phyloP scores from a whole-genome alignment of 2,797 vertebrate genomes.

The Peromyscus attwateri region DNA sequence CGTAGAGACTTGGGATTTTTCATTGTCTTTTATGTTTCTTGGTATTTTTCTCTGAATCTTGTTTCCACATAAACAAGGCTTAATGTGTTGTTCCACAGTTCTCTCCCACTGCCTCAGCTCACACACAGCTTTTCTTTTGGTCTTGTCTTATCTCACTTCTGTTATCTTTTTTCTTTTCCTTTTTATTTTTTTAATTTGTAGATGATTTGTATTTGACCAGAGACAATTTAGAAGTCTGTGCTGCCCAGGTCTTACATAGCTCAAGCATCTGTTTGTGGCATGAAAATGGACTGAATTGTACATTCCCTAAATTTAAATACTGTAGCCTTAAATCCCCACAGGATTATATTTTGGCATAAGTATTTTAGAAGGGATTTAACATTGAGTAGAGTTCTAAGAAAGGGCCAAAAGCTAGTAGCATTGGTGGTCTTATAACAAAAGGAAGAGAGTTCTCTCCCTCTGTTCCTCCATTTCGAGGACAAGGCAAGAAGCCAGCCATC shows the following conservation, averaged over 20 bases:
- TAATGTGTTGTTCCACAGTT: background rate
- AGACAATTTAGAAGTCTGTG: background rate
- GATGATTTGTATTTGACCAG: background rate
- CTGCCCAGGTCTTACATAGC: background rate
- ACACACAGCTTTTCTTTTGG: background rate
- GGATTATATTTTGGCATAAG: background rate
- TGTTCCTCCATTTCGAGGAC: background rate
- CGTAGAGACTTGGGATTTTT: background rate
- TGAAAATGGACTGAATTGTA: background rate
- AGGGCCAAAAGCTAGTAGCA: background rate
- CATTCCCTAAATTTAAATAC: background rate
- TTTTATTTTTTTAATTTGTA: background rate
- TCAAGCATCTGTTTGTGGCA: background rate
- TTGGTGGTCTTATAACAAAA: background rate
- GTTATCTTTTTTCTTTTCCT: background rate
- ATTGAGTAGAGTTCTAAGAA: background rate
- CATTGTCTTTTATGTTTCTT: background rate
- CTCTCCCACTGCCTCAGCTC: background rate
- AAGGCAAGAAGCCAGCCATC: background rate
- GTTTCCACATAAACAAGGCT: background rate
- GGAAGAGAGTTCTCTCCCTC: background rate
- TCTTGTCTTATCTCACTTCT: background rate
- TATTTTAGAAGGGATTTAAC: slow-evolving; percentile 12
- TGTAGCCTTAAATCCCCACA: background rate
- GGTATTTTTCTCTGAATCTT: background rate